Conservation (phyloP, 2,888 invertebrate species). For the Teleiodes luculella region DNA sequence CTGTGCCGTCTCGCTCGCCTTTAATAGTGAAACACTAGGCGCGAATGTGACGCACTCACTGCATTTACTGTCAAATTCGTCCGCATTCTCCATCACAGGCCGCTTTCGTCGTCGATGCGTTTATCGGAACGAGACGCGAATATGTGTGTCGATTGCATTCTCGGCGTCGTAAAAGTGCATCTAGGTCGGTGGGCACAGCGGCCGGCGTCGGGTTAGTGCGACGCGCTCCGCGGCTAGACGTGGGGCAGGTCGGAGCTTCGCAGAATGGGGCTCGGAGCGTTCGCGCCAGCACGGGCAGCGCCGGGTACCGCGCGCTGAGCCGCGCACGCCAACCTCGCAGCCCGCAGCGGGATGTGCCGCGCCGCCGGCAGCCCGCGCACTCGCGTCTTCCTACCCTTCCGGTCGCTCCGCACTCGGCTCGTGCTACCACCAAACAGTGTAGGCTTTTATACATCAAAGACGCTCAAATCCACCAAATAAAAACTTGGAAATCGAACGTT, state of each 20-base stretch:
- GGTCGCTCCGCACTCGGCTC: constrained; percentile 29
- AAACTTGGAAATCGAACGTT: constrained; percentile 18
- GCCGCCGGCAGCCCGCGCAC: constrained; percentile 56
- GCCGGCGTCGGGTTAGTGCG: constrained; percentile 66
- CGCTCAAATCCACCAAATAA: constrained; percentile 35
- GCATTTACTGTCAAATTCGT: constrained; percentile 75
- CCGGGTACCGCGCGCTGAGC: constrained; percentile 29
- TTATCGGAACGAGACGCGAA: constrained; percentile 79
- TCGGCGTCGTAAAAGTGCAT: constrained; percentile 74
- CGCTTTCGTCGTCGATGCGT: constrained; percentile 78
- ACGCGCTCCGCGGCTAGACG: constrained; percentile 65
- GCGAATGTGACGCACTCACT: constrained; percentile 72
- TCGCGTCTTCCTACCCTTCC: constrained; percentile 41
- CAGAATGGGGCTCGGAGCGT: constrained; percentile 61
- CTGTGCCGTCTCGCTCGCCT: constrained; percentile 62
- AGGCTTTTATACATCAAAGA: constrained; percentile 33
- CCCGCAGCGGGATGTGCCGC: constrained; percentile 59
- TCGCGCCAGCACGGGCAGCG: constrained; percentile 46
- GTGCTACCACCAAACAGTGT: background rate
- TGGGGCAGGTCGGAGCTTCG: constrained; percentile 75
- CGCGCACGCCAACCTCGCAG: constrained; percentile 40
- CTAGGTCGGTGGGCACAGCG: constrained; percentile 73
- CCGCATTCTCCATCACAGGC: constrained; percentile 76
- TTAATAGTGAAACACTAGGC: constrained; percentile 56
- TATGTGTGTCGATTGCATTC: constrained; percentile 78